Evolutionary conservation across 2,113 vertebrate species (phyloP).

Genomic region (Percopsis transmontana): DNA sequence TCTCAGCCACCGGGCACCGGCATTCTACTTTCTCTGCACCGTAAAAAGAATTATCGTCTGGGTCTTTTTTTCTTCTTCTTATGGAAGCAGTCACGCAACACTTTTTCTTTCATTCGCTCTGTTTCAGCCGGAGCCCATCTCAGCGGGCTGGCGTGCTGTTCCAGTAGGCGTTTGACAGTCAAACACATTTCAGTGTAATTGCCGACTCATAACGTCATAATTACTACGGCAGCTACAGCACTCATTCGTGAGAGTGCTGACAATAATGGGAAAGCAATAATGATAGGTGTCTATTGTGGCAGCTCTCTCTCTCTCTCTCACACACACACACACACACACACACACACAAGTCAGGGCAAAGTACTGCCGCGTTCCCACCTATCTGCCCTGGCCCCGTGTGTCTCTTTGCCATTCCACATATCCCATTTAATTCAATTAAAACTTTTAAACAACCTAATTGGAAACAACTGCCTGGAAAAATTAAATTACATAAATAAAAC

Average conservation of each 20-base stretch:
- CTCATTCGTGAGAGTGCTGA: slow-evolving; percentile 70
- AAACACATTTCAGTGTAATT: slow-evolving; percentile 75
- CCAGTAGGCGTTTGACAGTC: slow-evolving; percentile 74
- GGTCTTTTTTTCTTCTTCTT: slow-evolving; percentile 43
- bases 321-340: slow-evolving; percentile 9
- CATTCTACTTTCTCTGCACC: too few species aligned
- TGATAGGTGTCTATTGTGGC: slow-evolving; percentile 72
- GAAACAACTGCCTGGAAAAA: slow-evolving; percentile 79
- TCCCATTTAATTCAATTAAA: slow-evolving; percentile 78
- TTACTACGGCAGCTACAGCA: slow-evolving; percentile 65
- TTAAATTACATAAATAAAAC: slow-evolving; percentile 79
- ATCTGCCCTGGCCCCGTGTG: slow-evolving; percentile 48
- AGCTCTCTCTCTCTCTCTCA: slow-evolving; percentile 5
- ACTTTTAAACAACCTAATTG: slow-evolving; percentile 78
- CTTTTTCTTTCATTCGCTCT: slow-evolving; percentile 69
- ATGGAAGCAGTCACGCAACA: slow-evolving; percentile 54
- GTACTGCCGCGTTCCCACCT: slow-evolving; percentile 56
- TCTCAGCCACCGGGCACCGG: slow-evolving; percentile 3
- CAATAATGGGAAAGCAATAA: slow-evolving; percentile 74
- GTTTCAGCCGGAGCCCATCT: slow-evolving; percentile 67
- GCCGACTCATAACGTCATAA: slow-evolving; percentile 75
- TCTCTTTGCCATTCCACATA: slow-evolving; percentile 54
- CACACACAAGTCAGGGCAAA: slow-evolving; percentile 23
- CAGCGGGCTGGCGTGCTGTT: slow-evolving; percentile 65
- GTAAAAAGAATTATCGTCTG: too few species aligned